Evolutionary conservation across 1,140 invertebrate species (phyloP), one percentile per base, ranked within the genome.

Genomic region (Penaeus indicus): DNA sequence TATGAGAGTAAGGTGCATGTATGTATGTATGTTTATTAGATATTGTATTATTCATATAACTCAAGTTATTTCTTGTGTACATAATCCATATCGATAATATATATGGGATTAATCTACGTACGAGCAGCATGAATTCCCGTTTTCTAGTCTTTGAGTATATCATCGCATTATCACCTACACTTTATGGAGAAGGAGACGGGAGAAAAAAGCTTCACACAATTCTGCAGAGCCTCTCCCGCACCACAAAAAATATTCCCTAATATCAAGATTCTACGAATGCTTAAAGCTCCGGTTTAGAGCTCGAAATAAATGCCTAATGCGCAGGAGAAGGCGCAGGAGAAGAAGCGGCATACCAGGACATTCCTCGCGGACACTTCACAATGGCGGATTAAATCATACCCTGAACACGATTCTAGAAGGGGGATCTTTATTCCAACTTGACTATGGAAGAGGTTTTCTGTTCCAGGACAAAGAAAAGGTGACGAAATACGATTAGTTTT

Each of bases 311-410:
- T 54, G 78, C 22, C 18, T 54, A 54, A 80, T 47, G 13, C 54
- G 42, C 47, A 21, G 78, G 16, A 80, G 78, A 60, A 80, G 78
- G 75, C 54, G 42, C 47, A 80, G 42, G 78, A 19, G 78, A 80
- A 25, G 42, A 54, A 60, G 25, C 25, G 80, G 62, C 80, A 82
- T 82, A 82, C 80, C 80, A 22, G 63, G 80, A 25, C 80, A 82
- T 82, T 82, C 80, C 80, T 62, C 25, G 82, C 63, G 11, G 27
- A 67, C 82, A 42, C 82, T 84, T 42, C 82, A 84, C 82, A 84
- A 84, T 67, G 63, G 82, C 62, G 82, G 82, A 84, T 84, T 84
- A 84, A 84, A 84, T 84, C 82, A 84, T 84, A 84, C 69, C 82
- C 69, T 47, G 38, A 64, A 84, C 82, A 84, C 82, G 82, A 64